These are phyloP conservation scores for Archips crataeganus DNA, from an alignment of 2,888 invertebrate species.

Conservation along the genomic window DNA sequence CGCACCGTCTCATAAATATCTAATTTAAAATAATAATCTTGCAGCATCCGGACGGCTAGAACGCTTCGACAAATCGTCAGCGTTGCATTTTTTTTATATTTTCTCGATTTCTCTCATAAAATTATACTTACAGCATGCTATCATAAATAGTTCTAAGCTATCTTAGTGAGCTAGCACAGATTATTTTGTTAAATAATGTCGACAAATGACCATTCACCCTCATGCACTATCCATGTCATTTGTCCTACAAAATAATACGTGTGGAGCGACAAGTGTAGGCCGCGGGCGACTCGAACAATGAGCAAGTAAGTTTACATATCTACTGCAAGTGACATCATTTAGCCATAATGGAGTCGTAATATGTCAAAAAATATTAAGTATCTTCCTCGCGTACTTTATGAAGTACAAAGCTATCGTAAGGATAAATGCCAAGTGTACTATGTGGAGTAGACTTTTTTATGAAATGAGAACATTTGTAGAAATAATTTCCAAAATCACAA, in stretches of 20 bases:
- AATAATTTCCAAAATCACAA: too few relatives aligned
- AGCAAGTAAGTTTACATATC: not conserved
- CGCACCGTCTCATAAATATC: conserved; percentile 29
- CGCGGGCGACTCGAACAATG: conserved; percentile 12
- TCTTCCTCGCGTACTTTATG: too few relatives aligned
- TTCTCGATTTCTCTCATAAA: conserved; percentile 59
- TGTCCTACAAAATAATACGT: conserved; percentile 18
- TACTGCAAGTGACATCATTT: not conserved
- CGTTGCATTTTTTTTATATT: conserved; percentile 55
- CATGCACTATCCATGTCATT: conserved; percentile 2
- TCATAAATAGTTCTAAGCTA: conserved; percentile 80
- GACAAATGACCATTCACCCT: conserved; percentile 1
- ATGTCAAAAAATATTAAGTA: too few relatives aligned
- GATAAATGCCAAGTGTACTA: too few relatives aligned
- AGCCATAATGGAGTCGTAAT: not conserved
- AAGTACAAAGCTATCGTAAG: too few relatives aligned
- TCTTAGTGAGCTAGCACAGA: conserved; percentile 40
- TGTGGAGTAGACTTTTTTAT: too few relatives aligned
- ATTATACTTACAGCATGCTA: conserved; percentile 77
- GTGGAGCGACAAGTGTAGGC: conserved; percentile 20
- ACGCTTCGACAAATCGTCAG: conserved; percentile 59
- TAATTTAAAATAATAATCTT: conserved; percentile 43
- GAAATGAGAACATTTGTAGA: too few relatives aligned
- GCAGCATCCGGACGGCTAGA: conserved; percentile 68
- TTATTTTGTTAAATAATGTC: conserved; percentile 13